A percentile compares a stretch with the other conserved stretches of the same genome.
phyloP scores from a whole-genome alignment of 1,140 invertebrate genomes.

The Chelonus insularis region DNA sequence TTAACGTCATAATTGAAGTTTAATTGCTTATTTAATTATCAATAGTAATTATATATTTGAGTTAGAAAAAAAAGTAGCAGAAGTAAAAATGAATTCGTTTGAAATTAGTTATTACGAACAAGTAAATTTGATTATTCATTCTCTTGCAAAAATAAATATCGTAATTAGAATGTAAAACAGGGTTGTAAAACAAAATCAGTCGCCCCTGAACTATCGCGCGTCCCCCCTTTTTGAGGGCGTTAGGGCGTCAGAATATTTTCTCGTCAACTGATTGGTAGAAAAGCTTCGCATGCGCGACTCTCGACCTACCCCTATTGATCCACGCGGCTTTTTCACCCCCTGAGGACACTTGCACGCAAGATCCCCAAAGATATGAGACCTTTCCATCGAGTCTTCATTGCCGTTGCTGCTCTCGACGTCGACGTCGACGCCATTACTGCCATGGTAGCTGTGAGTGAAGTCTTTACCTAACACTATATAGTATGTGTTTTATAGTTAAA shows the following conservation, averaged over 20 bases:
- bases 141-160: neutral
- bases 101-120: neutral
- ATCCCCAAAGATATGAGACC: conserved; percentile 49
- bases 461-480: neutral
- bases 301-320: conserved; percentile 46
- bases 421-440: conserved; percentile 28
- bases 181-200: conserved; percentile 5
- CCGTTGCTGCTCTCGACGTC: conserved; percentile 30
- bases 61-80: too few species aligned
- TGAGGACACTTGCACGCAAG: conserved; percentile 47
- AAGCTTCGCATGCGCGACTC: conserved; percentile 36
- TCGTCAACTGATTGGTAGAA: conserved; percentile 33
- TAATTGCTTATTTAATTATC: too few species aligned
- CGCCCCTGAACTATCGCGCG: conserved; percentile 42
- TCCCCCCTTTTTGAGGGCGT: conserved; percentile 20
- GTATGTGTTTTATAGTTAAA: conserved; percentile 25
- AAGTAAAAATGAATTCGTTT: neutral
- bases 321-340: conserved; percentile 28
- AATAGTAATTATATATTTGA: too few species aligned
- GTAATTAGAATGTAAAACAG: neutral
- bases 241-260: conserved; percentile 33
- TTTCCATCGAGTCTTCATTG: conserved; percentile 38
- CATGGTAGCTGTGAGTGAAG: neutral
- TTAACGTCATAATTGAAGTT: too few species aligned
- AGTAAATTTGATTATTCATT: too few species aligned